Base-by-base conservation (phyloP, 2,888 invertebrate genomes). In the Peribatodes rhomboidaria region DNA sequence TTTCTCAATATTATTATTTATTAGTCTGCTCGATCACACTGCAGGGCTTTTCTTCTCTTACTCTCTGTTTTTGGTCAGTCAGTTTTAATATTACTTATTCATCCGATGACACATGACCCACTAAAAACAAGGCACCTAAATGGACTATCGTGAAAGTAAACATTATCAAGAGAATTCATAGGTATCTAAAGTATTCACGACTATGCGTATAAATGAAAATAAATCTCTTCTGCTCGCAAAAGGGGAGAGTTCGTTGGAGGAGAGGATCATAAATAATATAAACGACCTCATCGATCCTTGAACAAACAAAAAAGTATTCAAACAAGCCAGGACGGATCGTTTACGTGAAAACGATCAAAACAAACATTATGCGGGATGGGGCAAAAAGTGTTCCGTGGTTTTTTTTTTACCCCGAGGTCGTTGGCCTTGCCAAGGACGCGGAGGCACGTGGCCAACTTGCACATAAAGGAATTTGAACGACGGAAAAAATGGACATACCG, bases 311-410 rank as follows among this genome's bases (percentile, higher is more conserved):
- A 85, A 83, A 80, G 71, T 73, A 76, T 79, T 77, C 80, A 82
- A 83, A 82, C 78, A 83, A 81, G 81, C 77, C 78, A 81, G 82
- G 80, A 77, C 78, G 81, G 79, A 81, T 81, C 82, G 82, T 88
- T 89, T 87, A 88, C 85, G 86, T 87, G 85, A 87, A 89, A 89
- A 87, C 89, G 86, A 90, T 89, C 87, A 90, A 91, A 92, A 90
- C 89, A 92, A 92, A 92, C 88, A 86, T 86, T 85, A 86, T 80
- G 85, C 80, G 77, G 82, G 85, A 81, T 83, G 77, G 79, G 75
- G 82, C 86, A 88, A 89, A 90, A 90, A 87, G 81, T 72, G 80
- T 80, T 84, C 71, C 74, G 79, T 84, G 83, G 84, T 83, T 86
- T 82, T 83, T 85, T 86, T 83, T 78, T 78, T 76, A 79, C 67